Percentiles rank a stretch among this genome's conserved stretches.
These are phyloP conservation scores for Callospermophilus lateralis DNA, from an alignment of 2,113 vertebrate species.

Conservation along the genomic window DNA sequence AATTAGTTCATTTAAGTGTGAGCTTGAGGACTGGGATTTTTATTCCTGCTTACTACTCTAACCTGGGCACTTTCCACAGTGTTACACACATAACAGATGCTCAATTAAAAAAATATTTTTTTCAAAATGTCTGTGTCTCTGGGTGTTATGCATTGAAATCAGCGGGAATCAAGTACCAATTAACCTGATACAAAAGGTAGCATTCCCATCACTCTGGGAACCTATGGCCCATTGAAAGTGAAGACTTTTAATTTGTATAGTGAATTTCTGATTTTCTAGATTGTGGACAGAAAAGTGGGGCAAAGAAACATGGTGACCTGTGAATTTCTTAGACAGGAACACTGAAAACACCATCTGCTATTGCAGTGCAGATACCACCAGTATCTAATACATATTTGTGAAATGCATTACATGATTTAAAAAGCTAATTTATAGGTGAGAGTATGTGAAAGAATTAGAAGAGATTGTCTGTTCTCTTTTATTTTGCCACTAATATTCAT, in stretches of 20 bases:
- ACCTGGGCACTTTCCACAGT: background rate
- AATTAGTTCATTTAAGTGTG: background rate
- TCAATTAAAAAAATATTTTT: background rate
- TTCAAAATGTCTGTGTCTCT: background rate
- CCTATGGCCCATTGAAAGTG: background rate
- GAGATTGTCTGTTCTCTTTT: background rate
- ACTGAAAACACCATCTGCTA: background rate
- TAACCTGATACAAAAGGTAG: background rate
- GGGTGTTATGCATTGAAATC: background rate
- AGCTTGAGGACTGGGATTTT: background rate
- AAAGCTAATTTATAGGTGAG: background rate
- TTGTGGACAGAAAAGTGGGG: background rate
- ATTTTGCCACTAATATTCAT: background rate
- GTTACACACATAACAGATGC: background rate
- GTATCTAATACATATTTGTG: background rate
- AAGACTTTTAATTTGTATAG: background rate
- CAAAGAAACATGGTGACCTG: background rate
- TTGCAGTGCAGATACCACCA: background rate
- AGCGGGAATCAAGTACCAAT: background rate
- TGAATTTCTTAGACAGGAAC: background rate
- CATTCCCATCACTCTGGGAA: background rate
- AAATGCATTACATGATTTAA: background rate
- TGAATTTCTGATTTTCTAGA: background rate
- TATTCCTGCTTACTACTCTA: background rate
- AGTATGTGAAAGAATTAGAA: background rate